These are phyloP conservation scores for Campoplex capitator DNA, from an alignment of 2,888 invertebrate species.

Conservation along the genomic window DNA sequence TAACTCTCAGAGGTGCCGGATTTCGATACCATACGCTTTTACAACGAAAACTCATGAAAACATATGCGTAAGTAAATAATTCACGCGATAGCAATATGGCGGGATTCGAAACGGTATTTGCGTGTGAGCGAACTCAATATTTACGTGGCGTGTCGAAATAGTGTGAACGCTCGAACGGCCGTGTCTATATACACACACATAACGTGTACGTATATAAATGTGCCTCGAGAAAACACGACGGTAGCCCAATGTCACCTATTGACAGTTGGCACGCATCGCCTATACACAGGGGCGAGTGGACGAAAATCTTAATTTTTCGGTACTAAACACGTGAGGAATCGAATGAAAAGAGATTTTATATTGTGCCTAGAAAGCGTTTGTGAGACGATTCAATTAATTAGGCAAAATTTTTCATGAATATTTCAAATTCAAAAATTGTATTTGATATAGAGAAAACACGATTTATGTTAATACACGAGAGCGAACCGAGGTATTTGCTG, in stretches of 20 bases:
- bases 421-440: neutral
- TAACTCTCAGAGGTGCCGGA: neutral
- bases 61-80: neutral
- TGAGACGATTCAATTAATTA: neutral
- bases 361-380: no score
- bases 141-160: slow-evolving; percentile 64
- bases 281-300: neutral
- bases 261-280: slow-evolving; percentile 55
- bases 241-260: slow-evolving; percentile 57
- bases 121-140: slow-evolving; percentile 63
- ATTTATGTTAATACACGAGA: neutral
- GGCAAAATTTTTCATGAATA: neutral
- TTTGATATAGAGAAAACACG: neutral
- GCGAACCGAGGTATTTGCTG: neutral
- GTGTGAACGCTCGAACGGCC: slow-evolving; percentile 58
- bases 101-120: slow-evolving; percentile 50
- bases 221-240: slow-evolving; percentile 38
- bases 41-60: slow-evolving; percentile 7
- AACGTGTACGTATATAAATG: neutral
- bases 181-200: slow-evolving; percentile 19
- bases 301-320: neutral
- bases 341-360: neutral
- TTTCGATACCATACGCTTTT: neutral
- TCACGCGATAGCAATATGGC: slow-evolving; percentile 47
- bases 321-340: neutral